Base-by-base conservation (phyloP, 2,113 vertebrate species). In the Apodemus speciosus region DNA sequence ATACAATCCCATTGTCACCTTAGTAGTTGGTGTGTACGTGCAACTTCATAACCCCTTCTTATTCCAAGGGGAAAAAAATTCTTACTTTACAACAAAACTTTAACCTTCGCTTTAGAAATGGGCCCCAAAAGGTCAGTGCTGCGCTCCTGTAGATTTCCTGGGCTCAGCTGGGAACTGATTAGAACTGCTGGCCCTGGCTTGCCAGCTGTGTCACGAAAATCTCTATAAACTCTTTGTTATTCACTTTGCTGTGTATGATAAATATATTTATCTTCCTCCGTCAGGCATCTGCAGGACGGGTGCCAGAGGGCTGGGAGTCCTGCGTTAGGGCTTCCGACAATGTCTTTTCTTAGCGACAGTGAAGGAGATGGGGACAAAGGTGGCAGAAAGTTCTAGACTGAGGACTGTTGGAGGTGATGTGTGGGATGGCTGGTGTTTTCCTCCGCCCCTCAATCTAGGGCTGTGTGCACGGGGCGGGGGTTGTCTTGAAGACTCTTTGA, bases 201-300 rank as follows among this genome's bases (percentile, higher is more conserved):
- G 96, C 97, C 97, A 95, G 96, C 90, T 97, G 94, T 98, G 97
- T 96, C 96, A 81, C 80, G 92, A 96, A 96, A 97, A 97, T 95
- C 98, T 97, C 9, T 97, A 96, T 98, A 95, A 96, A 97, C 84
- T 95, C 95, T 96, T 98, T 98, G 97, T 98, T 97, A 97, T 95
- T 98, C 96, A 92, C 94, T 96, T 97, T 95, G 90, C 97, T 97
- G 94, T 94, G 91, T 97, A 92, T 98, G 98, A 97, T 97, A 98
- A 98, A 98, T 97, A 96, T 97, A 97, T 98, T 98, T 98, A 98
- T 98, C 98, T 98, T 97, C 95, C 93, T 92, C 93, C 72, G 97
- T 97, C 98, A 98, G 97, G 95, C n/a, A 0, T 83, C 96, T 91
- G 89, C 95, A 95, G 96, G 97, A 96, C 98, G 97, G 97, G 97